Base-by-base conservation (phyloP, 2,888 invertebrate species). In the Autographa gamma region DNA sequence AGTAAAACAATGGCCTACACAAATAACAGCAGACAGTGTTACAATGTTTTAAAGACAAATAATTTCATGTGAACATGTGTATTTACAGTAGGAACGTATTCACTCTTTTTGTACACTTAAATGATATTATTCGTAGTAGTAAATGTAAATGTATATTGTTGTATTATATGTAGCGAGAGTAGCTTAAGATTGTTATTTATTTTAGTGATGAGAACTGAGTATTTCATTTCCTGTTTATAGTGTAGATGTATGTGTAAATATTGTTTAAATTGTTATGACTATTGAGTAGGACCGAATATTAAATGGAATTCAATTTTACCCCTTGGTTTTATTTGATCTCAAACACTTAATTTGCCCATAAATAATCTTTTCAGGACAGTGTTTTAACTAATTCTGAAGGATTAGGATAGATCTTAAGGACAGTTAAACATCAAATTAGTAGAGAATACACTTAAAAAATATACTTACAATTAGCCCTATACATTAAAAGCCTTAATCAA, bases 151-250 rank as follows among this genome's bases (percentile, higher is more conserved):
- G 67, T 81, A 82, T 83, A 83, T 86, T 86, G 85, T 88, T 86
- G 80, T 89, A 88, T 73, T 84, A 80, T 79, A 56, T 11, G 19
- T 56, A 85, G 74, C 64, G 67, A 74, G 77, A 60, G 73, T 83
- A 80, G 73, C 60, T 58, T 88, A 87, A 85, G 84, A 88, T 85
- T 91, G 93, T 94, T 95, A 95, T 94, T 94, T 94, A 94, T 93
- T 93, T 86, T 92, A 91, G 85, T 80, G 87, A 85, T 83, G 85
- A 79, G 86, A 87, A 88, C 79, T 88, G 88, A 85, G 79, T 82
- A 85, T 86, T 85, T 85, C 85, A 86, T 90, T 88, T 86, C 88
- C 87, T 89, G 88, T 91, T 92, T 86, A 85, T 88, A 87, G 85
- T 86, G 86, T 89, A 90, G 87, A 88, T 85, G 79, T 88, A 81